These are phyloP conservation scores for Pluvianellus socialis DNA, from an alignment of 2,113 vertebrate species.

Conservation along the genomic window DNA sequence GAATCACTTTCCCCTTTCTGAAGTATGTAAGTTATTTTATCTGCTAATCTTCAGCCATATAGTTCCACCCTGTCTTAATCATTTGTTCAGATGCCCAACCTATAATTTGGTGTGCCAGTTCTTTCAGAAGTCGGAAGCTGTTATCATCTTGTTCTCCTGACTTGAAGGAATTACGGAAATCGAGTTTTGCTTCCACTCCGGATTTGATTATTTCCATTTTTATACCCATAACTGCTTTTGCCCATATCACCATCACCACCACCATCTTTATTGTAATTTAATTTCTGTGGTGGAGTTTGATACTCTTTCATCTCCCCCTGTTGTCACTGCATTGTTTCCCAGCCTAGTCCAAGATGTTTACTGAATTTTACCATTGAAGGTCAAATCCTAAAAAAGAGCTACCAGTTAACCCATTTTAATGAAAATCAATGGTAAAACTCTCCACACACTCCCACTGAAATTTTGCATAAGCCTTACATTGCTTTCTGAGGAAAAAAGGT, in stretches of 20 bases:
- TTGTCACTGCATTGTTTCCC: neutral
- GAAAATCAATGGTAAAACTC: neutral
- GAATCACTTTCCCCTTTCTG: neutral
- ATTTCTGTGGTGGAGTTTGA: neutral
- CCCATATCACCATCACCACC: neutral
- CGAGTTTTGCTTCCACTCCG: neutral
- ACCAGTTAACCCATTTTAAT: neutral
- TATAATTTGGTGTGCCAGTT: slow-evolving; percentile 16
- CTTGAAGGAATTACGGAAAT: neutral
- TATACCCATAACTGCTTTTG: neutral
- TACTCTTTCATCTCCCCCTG: neutral
- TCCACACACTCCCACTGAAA: neutral
- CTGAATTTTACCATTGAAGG: neutral
- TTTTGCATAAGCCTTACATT: neutral
- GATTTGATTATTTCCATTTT: slow-evolving; percentile 20
- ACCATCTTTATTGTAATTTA: neutral
- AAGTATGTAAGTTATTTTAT: neutral
- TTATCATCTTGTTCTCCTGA: slow-evolving; percentile 21
- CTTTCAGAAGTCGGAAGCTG: slow-evolving; percentile 1
- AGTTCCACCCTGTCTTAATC: neutral
- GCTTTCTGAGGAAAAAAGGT: neutral
- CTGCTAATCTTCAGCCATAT: neutral
- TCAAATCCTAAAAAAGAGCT: neutral
- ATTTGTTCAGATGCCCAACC: slow-evolving; percentile 4
- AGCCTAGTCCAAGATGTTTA: neutral